These are phyloP conservation scores for Melanotaenia nigrans DNA, from an alignment of 2,797 vertebrate species.

Conservation along the genomic window DNA sequence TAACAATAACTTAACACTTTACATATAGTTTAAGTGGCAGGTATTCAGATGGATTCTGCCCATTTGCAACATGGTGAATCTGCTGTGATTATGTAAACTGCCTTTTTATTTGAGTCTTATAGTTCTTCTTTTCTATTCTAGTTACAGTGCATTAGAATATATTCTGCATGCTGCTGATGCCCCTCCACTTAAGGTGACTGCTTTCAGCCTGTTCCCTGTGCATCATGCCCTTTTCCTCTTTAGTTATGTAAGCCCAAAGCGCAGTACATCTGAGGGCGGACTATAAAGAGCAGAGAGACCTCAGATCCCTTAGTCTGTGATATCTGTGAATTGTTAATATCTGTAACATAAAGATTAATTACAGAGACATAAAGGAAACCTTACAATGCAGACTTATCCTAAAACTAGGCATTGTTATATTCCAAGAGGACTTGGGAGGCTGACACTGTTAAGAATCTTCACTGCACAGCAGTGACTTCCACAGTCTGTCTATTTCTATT, in stretches of 20 bases:
- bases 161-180: conserved; percentile 13
- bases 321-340: conserved; percentile 1
- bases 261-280: conserved; percentile 32
- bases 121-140: neutral
- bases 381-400: neutral
- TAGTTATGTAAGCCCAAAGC: conserved; percentile 63
- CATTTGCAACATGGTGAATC: conserved; percentile 1
- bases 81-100: neutral
- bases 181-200: conserved; percentile 36
- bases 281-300: conserved; percentile 40
- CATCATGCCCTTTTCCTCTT: conserved; percentile 46
- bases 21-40: neutral
- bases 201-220: conserved; percentile 47
- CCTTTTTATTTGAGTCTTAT: neutral
- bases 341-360: conserved; percentile 5
- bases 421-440: conserved; percentile 15
- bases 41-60: conserved; percentile 4
- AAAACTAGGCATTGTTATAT: conserved; percentile 20
- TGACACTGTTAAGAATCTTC: conserved; percentile 18
- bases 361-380: neutral
- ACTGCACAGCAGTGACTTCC: conserved; percentile 21
- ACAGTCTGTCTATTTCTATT: conserved; percentile 35
- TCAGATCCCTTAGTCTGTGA: conserved; percentile 50
- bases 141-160: neutral
- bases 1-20: neutral